Evolutionary conservation across 2,888 invertebrate genomes (phyloP).

Genomic region (Sympetrum striolatum): DNA sequence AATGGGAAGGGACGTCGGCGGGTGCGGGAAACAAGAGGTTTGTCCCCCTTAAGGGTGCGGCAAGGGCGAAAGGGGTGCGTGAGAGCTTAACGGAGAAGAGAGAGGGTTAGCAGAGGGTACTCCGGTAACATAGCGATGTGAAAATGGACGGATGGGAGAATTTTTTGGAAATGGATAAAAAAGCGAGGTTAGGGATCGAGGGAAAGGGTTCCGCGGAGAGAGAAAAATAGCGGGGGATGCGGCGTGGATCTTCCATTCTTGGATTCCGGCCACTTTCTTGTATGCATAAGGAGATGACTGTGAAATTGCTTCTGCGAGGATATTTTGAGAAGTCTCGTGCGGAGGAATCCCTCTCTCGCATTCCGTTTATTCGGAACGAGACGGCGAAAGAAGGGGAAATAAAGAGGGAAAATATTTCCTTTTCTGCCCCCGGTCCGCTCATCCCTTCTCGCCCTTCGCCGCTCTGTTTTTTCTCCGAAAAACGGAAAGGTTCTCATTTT

Average conservation of each 20-base stretch:
- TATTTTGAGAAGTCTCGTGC: slow-evolving; percentile 1
- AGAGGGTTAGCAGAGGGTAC: neutral
- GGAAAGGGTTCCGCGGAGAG: neutral
- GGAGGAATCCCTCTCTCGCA: neutral
- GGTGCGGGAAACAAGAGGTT: neutral
- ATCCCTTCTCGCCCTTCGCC: neutral
- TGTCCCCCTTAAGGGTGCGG: too few species aligned
- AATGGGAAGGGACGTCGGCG: neutral
- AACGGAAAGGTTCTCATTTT: neutral
- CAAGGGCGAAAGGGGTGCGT: too few species aligned
- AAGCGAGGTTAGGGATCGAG: neutral
- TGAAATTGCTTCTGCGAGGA: slow-evolving; percentile 17
- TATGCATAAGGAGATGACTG: slow-evolving; percentile 37
- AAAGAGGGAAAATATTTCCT: neutral
- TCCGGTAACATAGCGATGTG: neutral
- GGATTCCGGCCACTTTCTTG: slow-evolving; percentile 33
- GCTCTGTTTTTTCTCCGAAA: neutral
- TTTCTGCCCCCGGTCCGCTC: neutral
- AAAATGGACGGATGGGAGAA: neutral
- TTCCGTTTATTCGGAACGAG: neutral
- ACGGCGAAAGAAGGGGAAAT: neutral
- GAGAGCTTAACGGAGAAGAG: neutral
- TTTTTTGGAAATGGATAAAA: neutral
- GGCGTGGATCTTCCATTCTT: slow-evolving; percentile 14
- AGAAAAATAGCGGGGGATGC: neutral